Percentiles rank a stretch among this genome's conserved stretches.
phyloP scores from a whole-genome alignment of 2,888 invertebrate species.

The Acheta domesticus region DNA sequence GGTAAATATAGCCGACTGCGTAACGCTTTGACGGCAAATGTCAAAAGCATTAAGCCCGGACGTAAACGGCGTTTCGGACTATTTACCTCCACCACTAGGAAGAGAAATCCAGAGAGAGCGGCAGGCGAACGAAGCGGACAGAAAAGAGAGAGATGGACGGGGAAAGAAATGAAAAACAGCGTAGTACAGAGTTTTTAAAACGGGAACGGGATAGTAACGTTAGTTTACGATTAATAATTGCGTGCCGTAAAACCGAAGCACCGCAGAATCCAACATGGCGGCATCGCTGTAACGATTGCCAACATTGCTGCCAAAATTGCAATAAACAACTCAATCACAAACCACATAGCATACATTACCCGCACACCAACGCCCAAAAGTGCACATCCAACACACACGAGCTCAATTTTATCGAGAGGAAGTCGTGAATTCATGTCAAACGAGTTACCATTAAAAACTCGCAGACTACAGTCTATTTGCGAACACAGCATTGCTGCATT shows the following conservation, averaged over 20 bases:
- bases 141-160: neutral
- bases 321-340: slow-evolving; percentile 18
- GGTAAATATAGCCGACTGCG: neutral
- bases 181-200: neutral
- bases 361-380: neutral
- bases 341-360: slow-evolving; percentile 10
- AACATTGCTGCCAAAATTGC: slow-evolving; percentile 18
- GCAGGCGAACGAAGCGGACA: neutral
- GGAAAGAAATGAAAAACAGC: neutral
- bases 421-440: slow-evolving; percentile 31
- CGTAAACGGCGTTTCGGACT: neutral
- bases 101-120: neutral
- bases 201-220: neutral
- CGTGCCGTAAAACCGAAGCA: neutral
- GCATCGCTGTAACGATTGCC: neutral
- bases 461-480: neutral
- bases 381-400: neutral
- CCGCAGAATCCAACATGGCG: neutral
- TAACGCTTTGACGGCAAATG: neutral
- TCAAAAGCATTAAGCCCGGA: neutral
- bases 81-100: neutral
- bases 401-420: slow-evolving; percentile 28
- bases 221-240: slow-evolving; percentile 18
- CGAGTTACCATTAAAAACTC: slow-evolving; percentile 31
- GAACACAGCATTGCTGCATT: slow-evolving; percentile 27